A percentile compares a stretch with the other conserved stretches of the same genome.
phyloP scores from a whole-genome alignment of 2,113 vertebrate genomes.

The Myotis lucifugus region DNA sequence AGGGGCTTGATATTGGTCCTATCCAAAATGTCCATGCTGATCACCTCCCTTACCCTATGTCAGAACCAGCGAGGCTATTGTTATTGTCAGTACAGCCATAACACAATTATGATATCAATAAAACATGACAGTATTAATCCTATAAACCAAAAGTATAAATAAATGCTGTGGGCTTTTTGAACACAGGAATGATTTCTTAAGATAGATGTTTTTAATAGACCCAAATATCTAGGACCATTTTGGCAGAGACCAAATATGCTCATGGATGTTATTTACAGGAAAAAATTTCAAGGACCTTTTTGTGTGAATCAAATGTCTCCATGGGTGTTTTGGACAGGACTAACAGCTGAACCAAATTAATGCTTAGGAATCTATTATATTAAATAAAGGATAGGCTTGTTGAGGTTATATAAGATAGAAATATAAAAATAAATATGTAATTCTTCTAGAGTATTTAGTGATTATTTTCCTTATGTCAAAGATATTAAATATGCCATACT shows the following conservation, averaged over 20 bases:
- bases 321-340: background rate
- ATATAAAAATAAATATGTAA: background rate
- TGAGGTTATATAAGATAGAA: background rate
- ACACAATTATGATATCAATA: background rate
- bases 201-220: background rate
- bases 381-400: background rate
- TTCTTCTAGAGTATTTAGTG: background rate
- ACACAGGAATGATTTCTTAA: background rate
- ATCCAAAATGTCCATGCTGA: background rate
- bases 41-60: background rate
- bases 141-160: background rate
- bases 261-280: background rate
- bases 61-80: background rate
- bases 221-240: background rate
- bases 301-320: background rate
- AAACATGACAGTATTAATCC: background rate
- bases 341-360: background rate
- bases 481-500: background rate
- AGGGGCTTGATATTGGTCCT: background rate
- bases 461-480: background rate
- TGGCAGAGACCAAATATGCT: background rate
- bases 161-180: background rate
- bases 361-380: background rate
- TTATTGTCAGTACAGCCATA: background rate
- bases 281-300: background rate